Evolutionary conservation across 2,888 invertebrate species (phyloP), one percentile per base, ranked within the genome.

Genomic region (Plemyria rubiginata): DNA sequence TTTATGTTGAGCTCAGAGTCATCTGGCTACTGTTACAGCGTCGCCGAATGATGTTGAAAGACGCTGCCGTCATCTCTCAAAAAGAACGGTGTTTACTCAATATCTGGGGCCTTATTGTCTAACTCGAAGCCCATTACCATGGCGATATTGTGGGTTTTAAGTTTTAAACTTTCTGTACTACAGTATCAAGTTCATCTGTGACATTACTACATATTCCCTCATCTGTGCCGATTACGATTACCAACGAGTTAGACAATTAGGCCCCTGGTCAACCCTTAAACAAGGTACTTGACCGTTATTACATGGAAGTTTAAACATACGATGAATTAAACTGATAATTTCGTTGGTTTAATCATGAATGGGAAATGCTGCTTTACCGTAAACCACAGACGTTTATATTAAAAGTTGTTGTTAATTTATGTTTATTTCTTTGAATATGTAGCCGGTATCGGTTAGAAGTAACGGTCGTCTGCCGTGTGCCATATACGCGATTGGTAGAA

Each of bases 391-490:
- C 54, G 57, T 65, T 65, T 65, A 53, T 65, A 62, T 62, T 59
- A 65, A 59, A 61, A 58, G 59, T 59, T 63, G 60, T 57, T 55
- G 59, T 76, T 77, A 75, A 67, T 66, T 70, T 68, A 68, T 70
- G 71, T 73, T 61, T 71, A 71, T 70, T 75, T 75, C 68, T 76
- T 77, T 76, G 74, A 78, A 80, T 81, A 79, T 78, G 80, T 81
- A 83, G 70, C 77, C 79, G 76, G 78, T 77, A 84, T 84, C 84
- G 81, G 88, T 86, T 86, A 85, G 79, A 74, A 82, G 80, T 90
- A 91, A 91, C 92, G 87, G 92, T 87, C 81, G 79, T 84, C 82
- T 79, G 84, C 84, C 81, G 80, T 82, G 82, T 83, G 83, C 90
- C 91, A 84, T 91, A 89, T 91, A 89, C 71, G 88, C 71, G 70